A percentile compares a stretch with the other conserved stretches of the same genome.
Evolutionary conservation across 2,888 invertebrate species (phyloP).

Genomic region (Hirtodrosophila histrioides): DNA sequence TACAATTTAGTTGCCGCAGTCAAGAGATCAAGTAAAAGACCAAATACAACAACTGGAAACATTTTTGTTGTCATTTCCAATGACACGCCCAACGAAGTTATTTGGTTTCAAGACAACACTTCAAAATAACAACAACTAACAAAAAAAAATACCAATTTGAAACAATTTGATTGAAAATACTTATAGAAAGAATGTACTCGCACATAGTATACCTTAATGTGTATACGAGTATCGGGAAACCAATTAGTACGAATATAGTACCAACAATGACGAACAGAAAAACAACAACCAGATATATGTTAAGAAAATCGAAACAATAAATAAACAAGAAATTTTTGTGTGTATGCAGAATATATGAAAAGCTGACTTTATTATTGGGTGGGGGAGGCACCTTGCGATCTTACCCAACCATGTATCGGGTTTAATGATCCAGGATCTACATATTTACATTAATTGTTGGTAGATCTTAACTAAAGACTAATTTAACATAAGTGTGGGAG

Average conservation of each 20-base stretch:
- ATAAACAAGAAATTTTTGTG: slow-evolving; percentile 65
- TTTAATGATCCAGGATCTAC: no score
- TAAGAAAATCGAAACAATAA: slow-evolving; percentile 70
- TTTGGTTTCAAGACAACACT: slow-evolving; percentile 72
- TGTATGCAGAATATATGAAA: slow-evolving; percentile 63
- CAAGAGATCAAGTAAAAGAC: slow-evolving; percentile 34
- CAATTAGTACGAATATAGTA: slow-evolving; percentile 10
- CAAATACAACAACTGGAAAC: slow-evolving; percentile 48
- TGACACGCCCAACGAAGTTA: slow-evolving; percentile 63
- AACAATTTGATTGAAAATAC: slow-evolving; percentile 29
- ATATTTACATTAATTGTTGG: no score
- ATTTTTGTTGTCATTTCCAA: slow-evolving; percentile 44
- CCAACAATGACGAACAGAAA: slow-evolving; percentile 32
- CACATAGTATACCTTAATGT: slow-evolving; percentile 32
- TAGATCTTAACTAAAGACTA: no score
- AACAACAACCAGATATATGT: slow-evolving; percentile 42
- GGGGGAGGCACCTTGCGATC: no score
- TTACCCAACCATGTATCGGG: no score
- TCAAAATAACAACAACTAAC: slow-evolving; percentile 24
- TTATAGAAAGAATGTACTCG: slow-evolving; percentile 18
- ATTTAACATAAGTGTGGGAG: no score
- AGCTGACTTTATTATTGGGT: slow-evolving; percentile 5
- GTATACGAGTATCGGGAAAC: slow-evolving; percentile 32
- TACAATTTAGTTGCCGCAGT: slow-evolving; percentile 21
- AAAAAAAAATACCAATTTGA: slow-evolving; percentile 25